Evolutionary conservation across 2,797 vertebrate genomes (phyloP).

Genomic region (Dryobates pubescens): DNA sequence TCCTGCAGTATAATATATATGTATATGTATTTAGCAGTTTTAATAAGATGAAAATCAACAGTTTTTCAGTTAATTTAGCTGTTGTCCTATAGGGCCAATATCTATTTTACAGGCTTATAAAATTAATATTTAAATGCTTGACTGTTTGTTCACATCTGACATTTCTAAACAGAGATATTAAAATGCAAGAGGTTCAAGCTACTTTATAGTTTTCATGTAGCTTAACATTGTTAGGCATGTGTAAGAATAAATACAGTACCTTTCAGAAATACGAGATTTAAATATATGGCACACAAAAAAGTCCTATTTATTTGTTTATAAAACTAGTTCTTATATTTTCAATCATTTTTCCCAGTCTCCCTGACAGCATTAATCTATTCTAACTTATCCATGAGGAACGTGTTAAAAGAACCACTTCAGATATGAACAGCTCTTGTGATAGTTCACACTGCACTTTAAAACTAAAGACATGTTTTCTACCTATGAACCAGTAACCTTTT

Average conservation of each 20-base stretch:
- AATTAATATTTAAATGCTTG: background rate
- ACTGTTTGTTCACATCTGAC: background rate
- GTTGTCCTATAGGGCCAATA: background rate
- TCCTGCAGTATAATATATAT: background rate
- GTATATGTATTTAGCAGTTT: background rate
- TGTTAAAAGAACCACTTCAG: background rate
- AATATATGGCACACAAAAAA: background rate
- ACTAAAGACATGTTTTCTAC: background rate
- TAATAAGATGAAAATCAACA: background rate
- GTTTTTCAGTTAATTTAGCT: background rate
- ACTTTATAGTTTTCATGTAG: background rate
- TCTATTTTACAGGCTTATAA: background rate
- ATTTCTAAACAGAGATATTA: background rate
- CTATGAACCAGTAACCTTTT: slow-evolving; percentile 22
- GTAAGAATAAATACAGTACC: background rate
- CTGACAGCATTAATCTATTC: background rate
- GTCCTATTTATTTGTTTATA: background rate
- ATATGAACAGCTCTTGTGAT: background rate
- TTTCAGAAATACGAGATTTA: background rate
- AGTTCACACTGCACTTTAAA: background rate
- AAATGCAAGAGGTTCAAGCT: background rate
- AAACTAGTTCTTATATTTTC: background rate
- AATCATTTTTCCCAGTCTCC: background rate
- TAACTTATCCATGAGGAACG: background rate
- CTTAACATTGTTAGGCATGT: background rate